Base-by-base conservation (phyloP, 2,113 vertebrate genomes). In the Dissostichus mawsoni region DNA sequence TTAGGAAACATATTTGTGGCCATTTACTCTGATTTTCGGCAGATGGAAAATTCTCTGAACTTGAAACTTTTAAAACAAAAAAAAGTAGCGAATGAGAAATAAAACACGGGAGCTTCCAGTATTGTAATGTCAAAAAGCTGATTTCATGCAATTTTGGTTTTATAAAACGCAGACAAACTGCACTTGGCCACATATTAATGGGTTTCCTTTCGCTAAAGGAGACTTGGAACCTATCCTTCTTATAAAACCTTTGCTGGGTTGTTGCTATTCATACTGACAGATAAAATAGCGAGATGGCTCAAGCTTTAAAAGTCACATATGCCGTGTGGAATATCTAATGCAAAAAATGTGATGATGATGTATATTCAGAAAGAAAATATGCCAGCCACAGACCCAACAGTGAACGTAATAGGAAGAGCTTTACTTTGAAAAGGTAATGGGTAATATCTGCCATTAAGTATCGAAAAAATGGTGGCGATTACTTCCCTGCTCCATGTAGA, bases 1-100 rank as follows among this genome's bases (percentile, higher is more conserved):
- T 93, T 93, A 88, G 44, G 45, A 80, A 52, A 65, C 87, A 92
- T 90, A 89, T 91, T 92, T 93, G 84, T 81, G 90, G 85, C 71
- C 78, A 70, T 89, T 90, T 92, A 83, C 63, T 87, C 76, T 66
- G 74, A 87, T 81, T 80, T 80, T 82, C 23, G 33, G 58, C 44
- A 64, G 79, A 86, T 52, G 69, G 62, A 78, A 83, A 81, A 65
- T 63, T 82, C 62, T 81, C 74, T 70, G 69, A 81, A 89, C 69
- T 72, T 57, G 69, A 91, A 78, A 83, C 70, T 73, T 81, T 85
- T 80, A 47, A 73, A 89, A 71, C 59, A 74, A 80, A 67, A 74
- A 78, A 83, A 71, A 16, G 29, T 48, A 47, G 13, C 0, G 13
- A 44, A 41, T 14, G 29, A 84, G 64, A 85, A 77, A 74, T 84